These are phyloP conservation scores for Panulirus ornatus DNA, from an alignment of 1,140 invertebrate species.

Conservation along the genomic window DNA sequence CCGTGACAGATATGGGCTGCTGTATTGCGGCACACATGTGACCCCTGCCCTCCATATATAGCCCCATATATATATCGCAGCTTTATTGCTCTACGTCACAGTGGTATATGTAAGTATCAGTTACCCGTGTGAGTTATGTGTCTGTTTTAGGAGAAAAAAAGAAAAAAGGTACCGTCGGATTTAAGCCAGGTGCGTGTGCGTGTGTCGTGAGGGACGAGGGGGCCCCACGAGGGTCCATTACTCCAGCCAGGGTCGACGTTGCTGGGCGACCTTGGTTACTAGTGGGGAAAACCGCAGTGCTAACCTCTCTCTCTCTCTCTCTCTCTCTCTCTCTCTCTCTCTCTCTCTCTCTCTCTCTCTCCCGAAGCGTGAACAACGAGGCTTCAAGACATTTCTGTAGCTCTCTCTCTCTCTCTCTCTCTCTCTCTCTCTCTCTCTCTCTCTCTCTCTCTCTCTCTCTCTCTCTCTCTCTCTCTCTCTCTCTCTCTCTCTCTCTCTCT, in stretches of 20 bases:
- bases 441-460: background rate
- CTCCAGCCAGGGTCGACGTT: background rate
- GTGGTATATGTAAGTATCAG: no score
- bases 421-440: no score
- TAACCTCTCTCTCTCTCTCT: no score
- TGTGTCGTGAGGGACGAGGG: background rate
- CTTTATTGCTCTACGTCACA: no score
- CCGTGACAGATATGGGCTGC: no score
- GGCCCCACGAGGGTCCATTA: background rate
- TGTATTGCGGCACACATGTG: no score
- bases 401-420: conserved; percentile 7
- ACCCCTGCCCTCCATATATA: no score
- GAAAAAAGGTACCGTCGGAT: no score
- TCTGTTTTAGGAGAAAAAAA: no score
- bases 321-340: background rate
- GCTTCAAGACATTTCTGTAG: background rate
- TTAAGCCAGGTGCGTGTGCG: no score
- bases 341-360: background rate
- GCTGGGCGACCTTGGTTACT: background rate
- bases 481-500: background rate
- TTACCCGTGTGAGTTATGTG: no score
- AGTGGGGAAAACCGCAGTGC: background rate
- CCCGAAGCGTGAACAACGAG: background rate
- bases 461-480: background rate
- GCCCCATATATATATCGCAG: no score